Base-by-base conservation (phyloP, 2,113 vertebrate species). In the Prunella himalayana region DNA sequence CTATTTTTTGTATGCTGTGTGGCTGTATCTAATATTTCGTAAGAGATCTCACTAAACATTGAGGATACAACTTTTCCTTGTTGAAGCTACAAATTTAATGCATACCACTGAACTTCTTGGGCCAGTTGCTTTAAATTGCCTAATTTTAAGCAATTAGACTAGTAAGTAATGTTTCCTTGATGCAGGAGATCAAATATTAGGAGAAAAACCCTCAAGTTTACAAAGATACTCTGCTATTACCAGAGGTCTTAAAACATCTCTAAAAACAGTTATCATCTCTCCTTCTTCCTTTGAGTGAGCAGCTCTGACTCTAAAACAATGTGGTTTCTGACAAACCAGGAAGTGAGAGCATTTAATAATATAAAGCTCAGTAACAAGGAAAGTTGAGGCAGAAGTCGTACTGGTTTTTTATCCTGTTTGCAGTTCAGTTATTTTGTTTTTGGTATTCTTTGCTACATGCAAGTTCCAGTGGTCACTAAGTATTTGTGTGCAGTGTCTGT, bases 291-390 rank as follows among this genome's bases (percentile, higher is more conserved):
- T 84, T 79, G 14, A 53, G 42, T 53, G 86, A 90, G 81, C 75
- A 84, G 80, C 76, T 94, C 68, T 93, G 79, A 51, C 68, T 95
- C 75, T 86, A 64, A 88, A 92, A 42, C 47, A 31, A 57, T 10
- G 47, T 78, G 69, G 64, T 80, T 96, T 91, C 88, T 84, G 80
- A 78, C 69, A 78, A 75, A 96, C 64, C 92, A 96, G 96, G 95
- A 97, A 97, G 95, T 96, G 77, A 75, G 65, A 86, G 53, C 13
- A 14, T 13, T 31, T 68, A 59, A 13, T 49, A 49, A 22, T 24
- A 7, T 61, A 39, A 88, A 88, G 41, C 25, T 88, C 18, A 0
- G 28, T 61, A 68, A 22, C 47, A 61, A 60, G 68, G 57, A 90
- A 79, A 42, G 76, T 23, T 28, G 35, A 24, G 5, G 23, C 41